Conservation (phyloP, 2,113 vertebrate genomes). For the Fregata magnificens region DNA sequence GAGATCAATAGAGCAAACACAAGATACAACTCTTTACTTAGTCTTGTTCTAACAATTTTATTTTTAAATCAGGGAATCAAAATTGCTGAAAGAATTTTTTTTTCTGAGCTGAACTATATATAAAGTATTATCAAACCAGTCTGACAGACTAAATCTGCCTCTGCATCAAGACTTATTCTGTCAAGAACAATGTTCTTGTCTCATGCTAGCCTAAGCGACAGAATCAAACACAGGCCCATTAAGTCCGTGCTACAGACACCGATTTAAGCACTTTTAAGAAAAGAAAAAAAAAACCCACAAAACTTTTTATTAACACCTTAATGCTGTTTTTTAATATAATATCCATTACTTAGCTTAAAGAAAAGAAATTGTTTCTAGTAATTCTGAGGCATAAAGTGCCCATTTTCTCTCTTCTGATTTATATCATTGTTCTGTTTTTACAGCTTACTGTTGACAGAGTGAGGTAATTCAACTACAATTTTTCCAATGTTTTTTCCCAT, state of each 20-base stretch:
- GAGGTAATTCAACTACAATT: constrained; percentile 88
- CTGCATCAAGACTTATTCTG: constrained; percentile 61
- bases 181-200: constrained; percentile 59
- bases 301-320: constrained; percentile 61
- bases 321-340: constrained; percentile 65
- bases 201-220: constrained; percentile 2
- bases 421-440: constrained; percentile 80
- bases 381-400: constrained; percentile 58
- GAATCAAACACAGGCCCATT: constrained; percentile 23
- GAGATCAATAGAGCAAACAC: neutral
- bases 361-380: constrained; percentile 64
- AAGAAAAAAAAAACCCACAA: neutral
- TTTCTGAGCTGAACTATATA: neutral
- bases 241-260: neutral
- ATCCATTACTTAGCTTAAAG: constrained; percentile 36
- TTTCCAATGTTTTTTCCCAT: constrained; percentile 90
- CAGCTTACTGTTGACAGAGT: constrained; percentile 85
- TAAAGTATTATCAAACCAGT: constrained; percentile 58
- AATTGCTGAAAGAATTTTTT: neutral
- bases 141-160: constrained; percentile 57
- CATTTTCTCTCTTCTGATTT: constrained; percentile 71
- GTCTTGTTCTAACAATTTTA: constrained; percentile 6
- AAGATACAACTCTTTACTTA: neutral
- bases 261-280: constrained; percentile 9
- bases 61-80: constrained; percentile 41